Base-by-base conservation (phyloP, 2,113 vertebrate genomes). In the Oncorhynchus mykiss region DNA sequence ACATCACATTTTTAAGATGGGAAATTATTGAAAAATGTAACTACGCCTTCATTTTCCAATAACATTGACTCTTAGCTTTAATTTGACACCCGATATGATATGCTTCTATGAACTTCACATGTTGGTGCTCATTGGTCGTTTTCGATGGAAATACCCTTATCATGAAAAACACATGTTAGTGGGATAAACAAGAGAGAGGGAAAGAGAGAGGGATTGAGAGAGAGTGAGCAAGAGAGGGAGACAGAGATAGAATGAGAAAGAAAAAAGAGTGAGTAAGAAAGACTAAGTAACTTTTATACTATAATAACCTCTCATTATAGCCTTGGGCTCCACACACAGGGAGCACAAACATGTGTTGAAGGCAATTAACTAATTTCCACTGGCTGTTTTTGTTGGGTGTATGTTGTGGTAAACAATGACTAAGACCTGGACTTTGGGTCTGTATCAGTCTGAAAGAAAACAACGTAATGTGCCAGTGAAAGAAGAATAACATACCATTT, bases 271-370 rank as follows among this genome's bases (percentile, higher is more conserved):
- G 74, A 29, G 49, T 48, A 49, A 71, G 69, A 27, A 73, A 57
- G 78, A 83, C 34, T 66, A 72, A 49, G 31, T 85, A 81, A 82
- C 73, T 85, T 78, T 77, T 80, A 77, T 39, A 51, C 31, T 68
- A 76, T 87, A 81, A 80, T 75, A 88, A 88, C 83, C 85, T 84
- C 74, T 92, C 82, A 90, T 92, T 90, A 92, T 70, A 75, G 75
- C 62, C 70, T 73, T 86, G 88, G 91, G 80, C 25, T 86, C 70
- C 67, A 78, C 62, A 82, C 86, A 89, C 84, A 88, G 80, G 82
- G 68, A 86, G 78, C 79, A 65, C 76, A 87, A 88, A 90, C 88
- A 90, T 86, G 73, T 90, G 87, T 81, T 73, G 85, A 86, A 67
- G 75, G 74, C 82, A 74, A 83, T 85, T 84, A 87, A 84, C 73